Evolutionary conservation across 64 coral and sea anemone species (phyloP).

Genomic region (Montipora cactus): DNA sequence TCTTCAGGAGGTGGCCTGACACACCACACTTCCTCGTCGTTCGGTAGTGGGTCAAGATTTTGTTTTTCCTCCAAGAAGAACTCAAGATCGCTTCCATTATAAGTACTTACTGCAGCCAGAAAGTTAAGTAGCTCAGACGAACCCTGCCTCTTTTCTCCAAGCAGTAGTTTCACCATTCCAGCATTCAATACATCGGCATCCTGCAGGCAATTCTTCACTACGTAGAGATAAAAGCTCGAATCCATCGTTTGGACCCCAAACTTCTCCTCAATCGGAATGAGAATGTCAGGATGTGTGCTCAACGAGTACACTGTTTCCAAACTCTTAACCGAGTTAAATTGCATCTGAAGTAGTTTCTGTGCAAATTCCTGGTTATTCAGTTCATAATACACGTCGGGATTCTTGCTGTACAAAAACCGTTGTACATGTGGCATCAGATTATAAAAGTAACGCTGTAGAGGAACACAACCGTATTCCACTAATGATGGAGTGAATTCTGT

Average conservation of each 20-base stretch:
- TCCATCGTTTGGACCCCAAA: slow-evolving; percentile 63
- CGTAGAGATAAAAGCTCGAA: slow-evolving; percentile 41
- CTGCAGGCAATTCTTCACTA: slow-evolving; percentile 34
- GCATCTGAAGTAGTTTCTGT: slow-evolving; percentile 44
- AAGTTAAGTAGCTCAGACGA: slow-evolving; percentile 58
- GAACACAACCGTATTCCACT: slow-evolving; percentile 51
- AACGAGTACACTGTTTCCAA: slow-evolving; percentile 76
- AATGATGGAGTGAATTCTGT: slow-evolving; percentile 35
- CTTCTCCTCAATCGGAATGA: slow-evolving; percentile 37
- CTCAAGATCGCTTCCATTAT: slow-evolving; percentile 62
- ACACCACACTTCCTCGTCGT: slow-evolving; percentile 66
- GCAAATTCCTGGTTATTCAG: slow-evolving; percentile 37
- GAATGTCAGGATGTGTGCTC: not conserved
- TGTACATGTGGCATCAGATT: slow-evolving; percentile 73
- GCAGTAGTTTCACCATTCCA: slow-evolving; percentile 79
- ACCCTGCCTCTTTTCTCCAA: slow-evolving; percentile 53
- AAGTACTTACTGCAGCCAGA: slow-evolving; percentile 36
- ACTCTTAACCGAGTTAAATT: slow-evolving; percentile 62
- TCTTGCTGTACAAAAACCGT: slow-evolving; percentile 59
- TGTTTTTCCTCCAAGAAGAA: slow-evolving; percentile 44
- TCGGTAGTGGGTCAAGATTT: slow-evolving; percentile 45
- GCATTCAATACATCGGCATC: slow-evolving; percentile 53
- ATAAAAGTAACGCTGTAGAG: slow-evolving; percentile 72
- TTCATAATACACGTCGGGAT: slow-evolving; percentile 30
- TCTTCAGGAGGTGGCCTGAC: slow-evolving; percentile 46